These are phyloP conservation scores for Pleuronectes platessa DNA, from an alignment of 2,113 vertebrate genomes.

Conservation along the genomic window DNA sequence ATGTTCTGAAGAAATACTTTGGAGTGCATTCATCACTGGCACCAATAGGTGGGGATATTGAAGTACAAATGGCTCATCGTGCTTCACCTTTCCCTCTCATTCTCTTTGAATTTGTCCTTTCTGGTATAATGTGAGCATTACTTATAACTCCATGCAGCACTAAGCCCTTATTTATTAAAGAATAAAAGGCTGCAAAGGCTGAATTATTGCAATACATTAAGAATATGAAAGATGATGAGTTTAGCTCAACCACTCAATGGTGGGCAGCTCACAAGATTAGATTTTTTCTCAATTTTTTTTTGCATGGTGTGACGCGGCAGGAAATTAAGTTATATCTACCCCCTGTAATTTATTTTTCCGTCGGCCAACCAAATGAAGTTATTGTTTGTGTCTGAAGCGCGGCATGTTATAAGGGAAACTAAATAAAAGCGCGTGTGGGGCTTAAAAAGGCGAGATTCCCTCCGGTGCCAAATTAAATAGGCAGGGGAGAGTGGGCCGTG, in stretches of 20 bases:
- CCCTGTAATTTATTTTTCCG: conserved; percentile 84
- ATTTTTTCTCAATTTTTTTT: conserved; percentile 74
- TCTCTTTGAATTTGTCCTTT: conserved; percentile 77
- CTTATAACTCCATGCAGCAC: conserved; percentile 76
- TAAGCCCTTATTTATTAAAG: conserved; percentile 85
- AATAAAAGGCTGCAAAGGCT: conserved; percentile 81
- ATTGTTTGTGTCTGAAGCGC: conserved; percentile 84
- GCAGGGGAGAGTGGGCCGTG: conserved; percentile 81
- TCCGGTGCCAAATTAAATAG: conserved; percentile 84
- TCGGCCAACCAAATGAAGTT: conserved; percentile 83
- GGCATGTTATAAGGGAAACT: conserved; percentile 80
- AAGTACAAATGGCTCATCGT: conserved; percentile 60
- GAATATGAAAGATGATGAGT: conserved; percentile 85
- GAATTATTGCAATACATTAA: conserved; percentile 84
- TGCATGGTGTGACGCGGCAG: conserved; percentile 78
- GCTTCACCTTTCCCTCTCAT: conserved; percentile 55
- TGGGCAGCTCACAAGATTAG: conserved; percentile 77
- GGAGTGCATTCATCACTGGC: conserved; percentile 57
- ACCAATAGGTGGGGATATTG: conserved; percentile 81
- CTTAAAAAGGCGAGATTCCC: conserved; percentile 81
- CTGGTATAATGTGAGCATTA: conserved; percentile 76
- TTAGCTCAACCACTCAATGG: conserved; percentile 77
- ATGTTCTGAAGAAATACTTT: conserved; percentile 25
- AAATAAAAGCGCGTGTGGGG: conserved; percentile 68
- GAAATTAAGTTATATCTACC: conserved; percentile 86